Base-by-base conservation (phyloP, 2,888 invertebrate genomes). In the Pyrocoelia pectoralis region DNA sequence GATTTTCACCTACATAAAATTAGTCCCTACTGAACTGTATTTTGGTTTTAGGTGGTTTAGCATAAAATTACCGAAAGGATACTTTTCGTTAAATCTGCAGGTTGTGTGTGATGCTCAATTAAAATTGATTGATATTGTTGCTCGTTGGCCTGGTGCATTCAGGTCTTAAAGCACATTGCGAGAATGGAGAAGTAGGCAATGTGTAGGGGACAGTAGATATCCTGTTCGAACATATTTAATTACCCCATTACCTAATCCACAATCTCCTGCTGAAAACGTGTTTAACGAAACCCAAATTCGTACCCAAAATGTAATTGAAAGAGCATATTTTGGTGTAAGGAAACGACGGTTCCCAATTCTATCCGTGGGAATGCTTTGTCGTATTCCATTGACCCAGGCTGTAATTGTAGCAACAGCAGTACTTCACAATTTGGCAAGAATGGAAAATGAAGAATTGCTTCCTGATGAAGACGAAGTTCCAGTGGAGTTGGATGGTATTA, bases 61-160 rank as follows among this genome's bases (percentile, higher is more conserved):
- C n/a, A n/a, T n/a, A n/a, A n/a, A n/a, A n/a, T n/a, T n/a, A n/a
- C n/a, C n/a, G n/a, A n/a, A n/a, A n/a, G n/a, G n/a, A n/a, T n/a
- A n/a, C n/a, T n/a, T n/a, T n/a, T n/a, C n/a, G n/a, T n/a, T n/a
- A n/a, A n/a, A n/a, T n/a, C n/a, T n/a, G n/a, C n/a, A n/a, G n/a
- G n/a, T n/a, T n/a, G n/a, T n/a, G n/a, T n/a, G n/a, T n/a, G n/a
- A n/a, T n/a, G n/a, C n/a, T n/a, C n/a, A n/a, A n/a, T n/a, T n/a
- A n/a, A n/a, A n/a, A n/a, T n/a, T n/a, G n/a, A n/a, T n/a, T n/a
- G n/a, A n/a, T n/a, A n/a, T n/a, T n/a, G n/a, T n/a, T n/a, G 62
- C 57, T 6, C 14, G 74, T 38, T 75, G 74, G 73, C 74, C 74
- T n/a, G 75, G 75, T 12, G 68, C 71, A 74, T 66, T 72, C 68